Evolutionary conservation across 2,888 invertebrate species (phyloP).

Genomic region (Drosophila nr. medialis): DNA sequence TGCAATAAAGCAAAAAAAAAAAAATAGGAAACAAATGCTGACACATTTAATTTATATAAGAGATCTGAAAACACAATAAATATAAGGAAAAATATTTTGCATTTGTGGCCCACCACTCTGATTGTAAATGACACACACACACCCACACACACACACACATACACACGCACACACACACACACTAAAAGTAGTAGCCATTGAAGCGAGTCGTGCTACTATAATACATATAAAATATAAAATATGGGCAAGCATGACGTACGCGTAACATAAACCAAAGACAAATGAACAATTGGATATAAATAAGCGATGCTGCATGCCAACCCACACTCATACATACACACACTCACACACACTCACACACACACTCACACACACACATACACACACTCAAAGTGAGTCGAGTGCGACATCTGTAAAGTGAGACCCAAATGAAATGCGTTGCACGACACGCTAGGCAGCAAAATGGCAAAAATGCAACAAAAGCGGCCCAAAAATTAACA

Average conservation of each 20-base stretch:
- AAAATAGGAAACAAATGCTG: conserved; percentile 35
- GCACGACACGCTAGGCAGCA: conserved; percentile 34
- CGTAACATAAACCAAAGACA: conserved; percentile 80
- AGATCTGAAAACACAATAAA: conserved; percentile 68
- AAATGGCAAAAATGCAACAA: conserved; percentile 72
- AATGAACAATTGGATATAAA: conserved; percentile 81
- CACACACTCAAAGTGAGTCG: conserved; percentile 12
- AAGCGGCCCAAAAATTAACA: conserved; percentile 73
- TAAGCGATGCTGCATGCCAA: conserved; percentile 64
- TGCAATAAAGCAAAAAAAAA: background rate
- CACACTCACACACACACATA: conserved; percentile 1
- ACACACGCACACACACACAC: conserved; percentile 14
- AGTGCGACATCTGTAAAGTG: conserved; percentile 41
- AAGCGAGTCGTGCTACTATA: conserved; percentile 25
- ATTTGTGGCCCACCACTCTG: conserved; percentile 68
- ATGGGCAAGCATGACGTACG: conserved; percentile 80
- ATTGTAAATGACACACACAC: conserved; percentile 43
- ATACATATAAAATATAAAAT: conserved; percentile 69
- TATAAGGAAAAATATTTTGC: conserved; percentile 72
- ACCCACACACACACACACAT: conserved; percentile 24
- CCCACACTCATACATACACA: conserved; percentile 32
- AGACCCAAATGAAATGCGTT: conserved; percentile 59
- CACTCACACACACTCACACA: conserved; percentile 17
- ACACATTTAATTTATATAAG: conserved; percentile 67
- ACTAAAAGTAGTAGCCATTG: conserved; percentile 7